Base-by-base conservation (phyloP, 2,113 vertebrate genomes). In the Pantherophis guttatus region DNA sequence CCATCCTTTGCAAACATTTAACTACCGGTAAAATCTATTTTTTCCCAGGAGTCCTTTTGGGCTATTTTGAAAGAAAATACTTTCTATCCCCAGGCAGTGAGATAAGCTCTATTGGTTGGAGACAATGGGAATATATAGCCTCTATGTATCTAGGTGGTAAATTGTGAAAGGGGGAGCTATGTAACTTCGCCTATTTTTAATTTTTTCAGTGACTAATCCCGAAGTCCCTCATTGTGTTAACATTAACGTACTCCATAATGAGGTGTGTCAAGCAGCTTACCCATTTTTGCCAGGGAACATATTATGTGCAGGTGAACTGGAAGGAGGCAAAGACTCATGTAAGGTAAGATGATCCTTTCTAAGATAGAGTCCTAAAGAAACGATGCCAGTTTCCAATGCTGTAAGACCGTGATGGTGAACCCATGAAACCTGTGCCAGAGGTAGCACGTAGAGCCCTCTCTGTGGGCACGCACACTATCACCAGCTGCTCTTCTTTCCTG, bases 261-360 rank as follows among this genome's bases (percentile, higher is more conserved):
- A 2, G 92, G 95, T 87, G 94, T 98, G 98, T 96, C 96, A 1
- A 89, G 93, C 3, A 19, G 53, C 96, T 95, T 98, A 98, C 95
- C 97, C 97, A 87, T 95, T 96, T 85, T 48, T 48, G 8, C 0
- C 96, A 6, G 93, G 94, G 96, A 98, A 97, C 97, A 98, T 98
- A 98, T 96, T 98, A 97, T 99, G 98, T 19, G 98, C 98, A 0
- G 98, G 98, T 59, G 97, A 96, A 85, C 70, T 98, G 33, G 97
- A 97, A 87, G 96, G 97, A 92, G 98, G 98, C 90, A 98, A 97
- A 93, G 98, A 98, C 92, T 97, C 98, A 90, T 99, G 98, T 95
- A 98, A 98, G 98, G 98, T 99, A 97, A 96, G 93, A n/a, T 17
- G 33, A 0, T 89, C 12, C 6, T 5, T 15, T 29, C 33, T 57